phyloP scores from a whole-genome alignment of 2,797 vertebrate species.

The Pangasius djambal region DNA sequence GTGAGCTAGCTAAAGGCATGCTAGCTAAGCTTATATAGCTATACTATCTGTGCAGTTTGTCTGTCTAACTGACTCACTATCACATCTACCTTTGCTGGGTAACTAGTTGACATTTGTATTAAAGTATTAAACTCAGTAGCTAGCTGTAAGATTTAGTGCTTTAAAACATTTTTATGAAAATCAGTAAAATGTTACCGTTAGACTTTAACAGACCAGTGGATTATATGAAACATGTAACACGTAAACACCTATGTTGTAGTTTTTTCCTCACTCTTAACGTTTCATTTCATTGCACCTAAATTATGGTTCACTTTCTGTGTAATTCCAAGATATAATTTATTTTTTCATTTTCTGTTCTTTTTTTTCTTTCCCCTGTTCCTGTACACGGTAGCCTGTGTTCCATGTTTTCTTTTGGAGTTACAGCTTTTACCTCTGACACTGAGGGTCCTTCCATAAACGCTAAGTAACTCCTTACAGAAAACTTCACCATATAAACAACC shows the following conservation, averaged over 20 bases:
- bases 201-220: background rate
- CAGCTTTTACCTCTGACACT: background rate
- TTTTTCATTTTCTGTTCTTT: background rate
- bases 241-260: background rate
- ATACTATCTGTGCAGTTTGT: background rate
- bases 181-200: background rate
- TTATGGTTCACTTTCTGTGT: background rate
- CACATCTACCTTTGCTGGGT: background rate
- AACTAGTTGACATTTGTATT: background rate
- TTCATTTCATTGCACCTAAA: background rate
- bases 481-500: too few relatives aligned
- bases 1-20: background rate
- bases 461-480: background rate
- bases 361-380: background rate
- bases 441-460: background rate
- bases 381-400: too few relatives aligned
- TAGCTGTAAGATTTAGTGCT: background rate
- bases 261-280: background rate
- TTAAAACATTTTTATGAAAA: background rate
- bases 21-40: background rate
- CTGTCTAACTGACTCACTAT: background rate
- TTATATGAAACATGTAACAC: background rate
- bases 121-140: background rate
- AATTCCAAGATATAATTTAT: background rate
- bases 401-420: background rate